phyloP scores from a whole-genome alignment of 2,888 invertebrate species.

The Clunio marinus region DNA sequence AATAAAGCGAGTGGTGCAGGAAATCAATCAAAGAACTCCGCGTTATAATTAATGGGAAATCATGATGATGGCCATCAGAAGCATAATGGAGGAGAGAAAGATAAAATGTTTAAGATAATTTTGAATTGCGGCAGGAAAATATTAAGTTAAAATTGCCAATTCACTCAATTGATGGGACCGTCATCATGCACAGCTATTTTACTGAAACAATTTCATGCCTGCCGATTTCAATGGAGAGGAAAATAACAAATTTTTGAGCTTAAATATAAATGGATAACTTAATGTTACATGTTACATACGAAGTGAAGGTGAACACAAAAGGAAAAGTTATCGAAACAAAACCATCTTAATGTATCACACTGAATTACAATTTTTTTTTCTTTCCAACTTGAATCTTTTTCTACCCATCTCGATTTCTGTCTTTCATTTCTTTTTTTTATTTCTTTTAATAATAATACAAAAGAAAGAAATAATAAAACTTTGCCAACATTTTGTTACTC shows the following conservation, averaged over 20 bases:
- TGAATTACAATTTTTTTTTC: not conserved
- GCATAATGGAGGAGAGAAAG: not conserved
- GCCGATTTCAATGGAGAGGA: not conserved
- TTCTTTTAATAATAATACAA: no score
- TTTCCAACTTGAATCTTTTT: no score
- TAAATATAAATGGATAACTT: not conserved
- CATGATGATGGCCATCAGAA: not conserved
- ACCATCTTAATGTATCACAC: constrained; percentile 33
- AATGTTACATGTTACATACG: no score
- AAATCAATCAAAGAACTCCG: not conserved
- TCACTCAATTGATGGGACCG: constrained; percentile 28
- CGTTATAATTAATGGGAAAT: not conserved
- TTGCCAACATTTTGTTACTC: no score
- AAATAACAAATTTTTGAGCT: not conserved
- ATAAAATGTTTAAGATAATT: no score
- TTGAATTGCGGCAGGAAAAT: no score
- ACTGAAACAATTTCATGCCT: not conserved
- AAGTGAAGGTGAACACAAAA: no score
- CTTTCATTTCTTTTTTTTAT: no score
- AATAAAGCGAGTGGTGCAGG: no score
- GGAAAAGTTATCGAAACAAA: constrained; percentile 29
- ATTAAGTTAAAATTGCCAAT: constrained; percentile 11
- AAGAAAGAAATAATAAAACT: no score
- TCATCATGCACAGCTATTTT: no score
- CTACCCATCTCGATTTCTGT: no score